A percentile compares a stretch with the other conserved stretches of the same genome.
Conservation (phyloP, 2,797 vertebrate species). For the Silurus lanzhouensis region DNA sequence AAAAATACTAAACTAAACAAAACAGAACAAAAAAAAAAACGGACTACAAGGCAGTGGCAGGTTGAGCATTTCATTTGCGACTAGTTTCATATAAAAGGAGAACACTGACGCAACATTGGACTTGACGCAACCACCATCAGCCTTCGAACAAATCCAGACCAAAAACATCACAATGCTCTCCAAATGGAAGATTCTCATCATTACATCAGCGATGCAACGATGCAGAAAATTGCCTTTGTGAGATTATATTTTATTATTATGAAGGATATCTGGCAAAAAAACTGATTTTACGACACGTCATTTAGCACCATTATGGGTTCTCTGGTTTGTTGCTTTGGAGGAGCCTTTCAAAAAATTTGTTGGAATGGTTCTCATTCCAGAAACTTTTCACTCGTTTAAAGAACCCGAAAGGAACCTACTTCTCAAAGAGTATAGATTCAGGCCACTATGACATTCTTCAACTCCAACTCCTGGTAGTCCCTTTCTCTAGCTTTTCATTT, state of each 20-base stretch:
- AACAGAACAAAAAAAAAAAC: not conserved
- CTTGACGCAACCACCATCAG: not conserved
- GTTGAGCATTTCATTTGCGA: not conserved
- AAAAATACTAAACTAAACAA: too few species aligned
- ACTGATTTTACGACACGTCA: not conserved
- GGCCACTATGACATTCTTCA: not conserved
- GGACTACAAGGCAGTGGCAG: not conserved
- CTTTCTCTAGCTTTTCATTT: not conserved
- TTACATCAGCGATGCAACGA: not conserved
- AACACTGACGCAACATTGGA: not conserved
- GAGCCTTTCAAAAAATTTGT: not conserved
- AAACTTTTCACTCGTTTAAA: not conserved
- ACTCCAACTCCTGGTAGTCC: not conserved
- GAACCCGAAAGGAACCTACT: not conserved
- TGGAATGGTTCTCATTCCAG: not conserved
- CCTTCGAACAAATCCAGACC: not conserved
- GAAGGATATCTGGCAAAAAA: not conserved
- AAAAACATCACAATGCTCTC: not conserved
- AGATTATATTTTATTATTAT: not conserved
- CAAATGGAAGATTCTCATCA: conserved; percentile 15
- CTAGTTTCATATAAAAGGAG: not conserved
- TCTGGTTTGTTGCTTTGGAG: not conserved
- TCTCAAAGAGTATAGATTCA: not conserved
- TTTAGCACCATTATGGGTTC: not conserved
- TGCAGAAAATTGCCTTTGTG: not conserved